Percentiles rank a stretch among this genome's conserved stretches.
These are phyloP conservation scores for Ancistrus triradiatus DNA, from an alignment of 2,113 vertebrate genomes.

Conservation along the genomic window DNA sequence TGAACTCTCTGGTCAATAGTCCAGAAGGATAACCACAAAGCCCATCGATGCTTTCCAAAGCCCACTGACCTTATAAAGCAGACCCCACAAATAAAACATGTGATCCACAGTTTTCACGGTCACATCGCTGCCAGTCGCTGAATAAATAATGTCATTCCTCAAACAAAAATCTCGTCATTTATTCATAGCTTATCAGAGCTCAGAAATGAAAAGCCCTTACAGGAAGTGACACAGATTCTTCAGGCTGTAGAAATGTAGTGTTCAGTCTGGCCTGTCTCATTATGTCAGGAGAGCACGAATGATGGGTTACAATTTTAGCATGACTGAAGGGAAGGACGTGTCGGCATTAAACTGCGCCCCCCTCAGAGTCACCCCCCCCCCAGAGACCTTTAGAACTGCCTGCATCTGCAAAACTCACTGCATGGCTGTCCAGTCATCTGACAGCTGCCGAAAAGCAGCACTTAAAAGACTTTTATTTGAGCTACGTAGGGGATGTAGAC, in stretches of 20 bases:
- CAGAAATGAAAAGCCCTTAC: slow-evolving; percentile 16
- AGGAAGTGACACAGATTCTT: slow-evolving; percentile 23
- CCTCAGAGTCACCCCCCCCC: slow-evolving; percentile 16
- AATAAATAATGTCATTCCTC: too few relatives aligned
- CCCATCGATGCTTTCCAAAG: too few relatives aligned
- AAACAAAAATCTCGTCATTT: too few relatives aligned
- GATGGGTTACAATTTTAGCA: slow-evolving; percentile 34
- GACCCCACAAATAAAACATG: too few relatives aligned
- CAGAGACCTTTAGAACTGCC: neutral
- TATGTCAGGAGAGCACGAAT: slow-evolving; percentile 30
- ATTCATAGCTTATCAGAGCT: too few relatives aligned
- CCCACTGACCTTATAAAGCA: too few relatives aligned
- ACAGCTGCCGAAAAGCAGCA: slow-evolving; percentile 20
- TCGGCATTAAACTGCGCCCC: slow-evolving; percentile 26
- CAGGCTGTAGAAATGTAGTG: slow-evolving; percentile 30
- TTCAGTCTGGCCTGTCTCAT: slow-evolving; percentile 33
- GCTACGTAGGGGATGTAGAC: too few relatives aligned
- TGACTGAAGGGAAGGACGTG: slow-evolving; percentile 34
- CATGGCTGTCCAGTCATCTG: neutral
- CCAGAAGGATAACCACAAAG: too few relatives aligned
- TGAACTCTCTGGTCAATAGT: too few relatives aligned
- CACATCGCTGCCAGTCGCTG: too few relatives aligned
- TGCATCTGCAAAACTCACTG: neutral
- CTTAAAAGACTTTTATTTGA: too few relatives aligned
- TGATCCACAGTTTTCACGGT: too few relatives aligned